Evolutionary conservation across 2,113 vertebrate species (phyloP).

Genomic region (Ursus arctos): DNA sequence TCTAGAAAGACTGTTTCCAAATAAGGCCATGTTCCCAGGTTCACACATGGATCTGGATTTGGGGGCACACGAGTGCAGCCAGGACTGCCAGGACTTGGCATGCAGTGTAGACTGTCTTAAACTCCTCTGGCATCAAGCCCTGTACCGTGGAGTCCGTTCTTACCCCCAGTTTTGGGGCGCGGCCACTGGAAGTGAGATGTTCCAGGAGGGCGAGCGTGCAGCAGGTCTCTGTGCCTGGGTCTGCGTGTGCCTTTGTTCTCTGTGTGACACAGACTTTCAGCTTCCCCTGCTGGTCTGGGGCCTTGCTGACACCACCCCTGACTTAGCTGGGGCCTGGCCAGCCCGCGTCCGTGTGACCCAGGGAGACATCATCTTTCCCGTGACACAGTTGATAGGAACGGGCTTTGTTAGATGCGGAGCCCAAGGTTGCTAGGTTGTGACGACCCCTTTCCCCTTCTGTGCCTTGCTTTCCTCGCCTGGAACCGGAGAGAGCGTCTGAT

Average conservation of each 20-base stretch:
- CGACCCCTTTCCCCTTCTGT: not conserved
- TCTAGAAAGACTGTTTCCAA: not conserved
- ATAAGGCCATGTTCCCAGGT: not conserved
- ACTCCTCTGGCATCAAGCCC: fast-evolving
- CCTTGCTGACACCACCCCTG: fast-evolving
- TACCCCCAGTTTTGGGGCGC: fast-evolving
- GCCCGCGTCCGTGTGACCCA: fast-evolving
- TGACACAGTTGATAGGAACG: fast-evolving
- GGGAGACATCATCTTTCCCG: fast-evolving
- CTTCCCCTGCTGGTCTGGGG: not conserved
- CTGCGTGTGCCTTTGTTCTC: not conserved
- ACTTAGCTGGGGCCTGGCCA: not conserved
- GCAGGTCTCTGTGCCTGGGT: too few relatives aligned
- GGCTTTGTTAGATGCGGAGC: fast-evolving
- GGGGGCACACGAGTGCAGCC: not conserved
- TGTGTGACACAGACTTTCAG: fast-evolving
- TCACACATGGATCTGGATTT: fast-evolving
- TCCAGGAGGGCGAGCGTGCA: fast-evolving
- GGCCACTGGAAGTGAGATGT: fast-evolving
- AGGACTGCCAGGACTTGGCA: not conserved
- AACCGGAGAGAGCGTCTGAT: fast-evolving
- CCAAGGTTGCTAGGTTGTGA: fast-evolving
- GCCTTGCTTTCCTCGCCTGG: not conserved
- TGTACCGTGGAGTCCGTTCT: fast-evolving
- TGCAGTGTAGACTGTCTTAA: fast-evolving